Evolutionary conservation across 2,888 invertebrate genomes (phyloP), one percentile per base, ranked within the genome.

Genomic region (Aphodius sticticus): DNA sequence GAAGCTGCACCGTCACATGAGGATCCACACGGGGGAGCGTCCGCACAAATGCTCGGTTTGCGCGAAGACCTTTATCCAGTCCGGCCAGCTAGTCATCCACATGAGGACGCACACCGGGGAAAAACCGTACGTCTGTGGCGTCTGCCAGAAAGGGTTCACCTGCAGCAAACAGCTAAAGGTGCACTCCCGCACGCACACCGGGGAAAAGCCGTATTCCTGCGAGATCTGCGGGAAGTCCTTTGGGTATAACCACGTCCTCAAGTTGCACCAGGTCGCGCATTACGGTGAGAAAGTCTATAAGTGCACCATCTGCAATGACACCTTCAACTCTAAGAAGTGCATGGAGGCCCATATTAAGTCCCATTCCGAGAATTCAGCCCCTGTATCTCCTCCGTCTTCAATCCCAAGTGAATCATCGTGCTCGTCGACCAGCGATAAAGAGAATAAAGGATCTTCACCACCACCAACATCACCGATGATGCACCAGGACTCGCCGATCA

Each of bases 281-380:
- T 96, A 96, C 85, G 97, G 97, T 0, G 96, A 97, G 87, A 96
- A 97, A 86, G 96, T 97, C 81, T 97, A 97, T 90, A 96, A 97
- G 85, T 97, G 97, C 88, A 97, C 96, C 3, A 94, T 97, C 35
- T 97, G 97, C 89, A 95, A 96, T 85, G 95, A 96, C 85, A 97
- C 96, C 0, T 97, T 97, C 87, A 96, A 94, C 85, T 96, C 95
- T 36, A 97, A 97, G 89, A 97, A 97, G 87, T 94, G 95, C 84
- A 96, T 97, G 95, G 97, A 97, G 87, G 93, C 95, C 15, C 97
- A 97, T 88, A 96, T 97, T 79, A 95, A 95, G 87, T 93, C 93
- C 1, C 95, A 95, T 86, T 93, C 94, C 69, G 93, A 94, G 80
- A 90, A 89, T 82, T 87, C 86, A 81, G 81, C 84, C 70, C 85